Evolutionary conservation across 2,113 vertebrate species (phyloP).

Genomic region (Diglossa brunneiventris): DNA sequence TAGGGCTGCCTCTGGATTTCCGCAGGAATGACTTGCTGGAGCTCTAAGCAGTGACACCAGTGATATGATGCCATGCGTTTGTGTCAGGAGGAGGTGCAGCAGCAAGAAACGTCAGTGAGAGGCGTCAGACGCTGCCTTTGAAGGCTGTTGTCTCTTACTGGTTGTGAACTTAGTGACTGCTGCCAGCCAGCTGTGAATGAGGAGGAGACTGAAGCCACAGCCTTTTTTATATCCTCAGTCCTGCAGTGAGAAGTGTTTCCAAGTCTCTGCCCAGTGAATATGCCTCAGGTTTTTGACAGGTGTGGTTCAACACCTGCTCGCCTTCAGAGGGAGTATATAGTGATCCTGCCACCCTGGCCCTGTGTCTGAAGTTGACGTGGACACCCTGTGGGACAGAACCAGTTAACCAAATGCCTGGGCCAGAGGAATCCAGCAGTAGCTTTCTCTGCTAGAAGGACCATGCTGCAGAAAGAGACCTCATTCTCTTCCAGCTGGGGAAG

Average conservation of each 20-base stretch:
- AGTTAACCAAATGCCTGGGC: neutral
- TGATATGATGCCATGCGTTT: neutral
- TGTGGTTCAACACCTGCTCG: neutral
- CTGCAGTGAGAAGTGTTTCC: neutral
- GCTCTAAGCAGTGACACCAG: neutral
- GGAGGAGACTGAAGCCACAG: neutral
- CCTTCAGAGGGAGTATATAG: neutral
- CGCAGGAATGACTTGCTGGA: neutral
- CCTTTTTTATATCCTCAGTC: neutral
- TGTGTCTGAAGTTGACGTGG: neutral
- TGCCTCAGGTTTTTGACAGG: neutral
- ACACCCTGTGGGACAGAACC: neutral
- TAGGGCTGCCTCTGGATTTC: neutral
- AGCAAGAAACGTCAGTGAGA: neutral
- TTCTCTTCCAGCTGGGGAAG: neutral
- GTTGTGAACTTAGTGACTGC: neutral
- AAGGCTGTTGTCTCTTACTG: neutral
- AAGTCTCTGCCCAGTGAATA: neutral
- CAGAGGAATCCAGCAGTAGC: neutral
- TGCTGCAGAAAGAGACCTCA: neutral
- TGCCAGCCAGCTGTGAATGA: neutral
- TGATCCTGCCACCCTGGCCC: neutral
- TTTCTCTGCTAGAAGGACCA: neutral
- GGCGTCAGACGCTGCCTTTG: neutral
- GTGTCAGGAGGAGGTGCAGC: neutral